Conservation (phyloP, 2,888 invertebrate genomes). For the Aplocera efformata region DNA sequence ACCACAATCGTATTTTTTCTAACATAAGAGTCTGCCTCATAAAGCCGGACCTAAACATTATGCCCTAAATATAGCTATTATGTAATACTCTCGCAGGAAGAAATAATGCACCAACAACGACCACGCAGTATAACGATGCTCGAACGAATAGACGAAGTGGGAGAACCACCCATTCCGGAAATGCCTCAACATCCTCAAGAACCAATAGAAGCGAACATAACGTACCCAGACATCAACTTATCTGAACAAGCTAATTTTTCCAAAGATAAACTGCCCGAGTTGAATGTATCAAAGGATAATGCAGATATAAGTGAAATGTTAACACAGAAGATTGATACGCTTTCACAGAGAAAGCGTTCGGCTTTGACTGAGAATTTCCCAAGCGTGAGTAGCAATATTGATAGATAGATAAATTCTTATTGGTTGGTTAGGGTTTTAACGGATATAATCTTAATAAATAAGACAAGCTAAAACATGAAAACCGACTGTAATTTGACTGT, state of each 20-base stretch:
- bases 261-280: slow-evolving; percentile 16
- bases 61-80: neutral
- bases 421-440: no score
- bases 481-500: no score
- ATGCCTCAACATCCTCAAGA: slow-evolving; percentile 11
- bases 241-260: slow-evolving; percentile 24
- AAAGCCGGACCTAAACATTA: no score
- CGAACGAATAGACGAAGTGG: slow-evolving; percentile 39
- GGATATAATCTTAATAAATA: no score
- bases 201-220: slow-evolving; percentile 4
- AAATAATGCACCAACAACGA: slow-evolving; percentile 24
- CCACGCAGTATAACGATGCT: slow-evolving; percentile 25
- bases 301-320: slow-evolving; percentile 46
- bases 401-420: no score
- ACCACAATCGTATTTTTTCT: no score
- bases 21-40: no score
- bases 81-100: slow-evolving; percentile 25
- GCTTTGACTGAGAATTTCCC: slow-evolving; percentile 21
- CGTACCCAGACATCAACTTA: slow-evolving; percentile 9
- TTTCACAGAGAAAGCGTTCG: slow-evolving; percentile 39
- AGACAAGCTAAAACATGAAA: no score
- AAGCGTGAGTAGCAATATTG: slow-evolving; percentile 40
- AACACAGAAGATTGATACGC: slow-evolving; percentile 50
- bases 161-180: slow-evolving; percentile 25
- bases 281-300: slow-evolving; percentile 14